A percentile compares a stretch with the other conserved stretches of the same genome.
These are phyloP conservation scores for Galago senegalensis DNA, from an alignment of 2,797 vertebrate genomes.

Conservation along the genomic window DNA sequence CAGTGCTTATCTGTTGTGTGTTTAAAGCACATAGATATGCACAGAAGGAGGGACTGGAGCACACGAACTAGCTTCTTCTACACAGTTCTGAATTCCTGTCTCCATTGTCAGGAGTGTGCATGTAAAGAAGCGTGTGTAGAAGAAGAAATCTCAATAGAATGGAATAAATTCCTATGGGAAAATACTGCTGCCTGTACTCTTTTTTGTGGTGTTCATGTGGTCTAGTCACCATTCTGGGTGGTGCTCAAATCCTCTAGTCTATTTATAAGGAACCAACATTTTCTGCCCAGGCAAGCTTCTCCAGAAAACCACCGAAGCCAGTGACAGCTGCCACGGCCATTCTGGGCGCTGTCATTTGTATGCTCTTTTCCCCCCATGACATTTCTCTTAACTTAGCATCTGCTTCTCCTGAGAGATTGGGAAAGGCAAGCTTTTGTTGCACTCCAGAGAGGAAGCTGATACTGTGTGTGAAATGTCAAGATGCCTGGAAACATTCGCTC, in stretches of 20 bases:
- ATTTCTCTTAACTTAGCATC: conserved; percentile 59
- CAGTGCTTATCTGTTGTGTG: not conserved
- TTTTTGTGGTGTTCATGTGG: not conserved
- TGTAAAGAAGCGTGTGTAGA: not conserved
- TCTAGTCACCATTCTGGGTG: not conserved
- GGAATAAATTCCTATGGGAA: not conserved
- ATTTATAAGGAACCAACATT: not conserved
- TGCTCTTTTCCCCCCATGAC: not conserved
- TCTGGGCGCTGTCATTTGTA: not conserved
- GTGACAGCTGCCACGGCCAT: conserved; percentile 2
- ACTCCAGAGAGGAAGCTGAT: conserved; percentile 52
- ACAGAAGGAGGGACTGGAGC: not conserved
- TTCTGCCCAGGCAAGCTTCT: not conserved
- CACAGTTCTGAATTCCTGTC: not conserved
- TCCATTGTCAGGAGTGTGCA: not conserved
- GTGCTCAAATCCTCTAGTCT: not conserved
- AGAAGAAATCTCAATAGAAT: not conserved
- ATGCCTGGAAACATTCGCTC: conserved; percentile 46
- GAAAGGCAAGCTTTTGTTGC: conserved; percentile 60
- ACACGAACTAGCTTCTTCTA: not conserved
- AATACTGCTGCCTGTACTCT: not conserved
- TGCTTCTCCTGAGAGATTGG: conserved; percentile 60
- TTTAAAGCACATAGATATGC: conserved; percentile 52
- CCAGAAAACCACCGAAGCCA: not conserved
- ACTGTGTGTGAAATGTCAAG: conserved; percentile 59